Evolutionary conservation across 2,113 vertebrate species (phyloP), one percentile per base, ranked within the genome.

Genomic region (Thamnaconus septentrionalis): DNA sequence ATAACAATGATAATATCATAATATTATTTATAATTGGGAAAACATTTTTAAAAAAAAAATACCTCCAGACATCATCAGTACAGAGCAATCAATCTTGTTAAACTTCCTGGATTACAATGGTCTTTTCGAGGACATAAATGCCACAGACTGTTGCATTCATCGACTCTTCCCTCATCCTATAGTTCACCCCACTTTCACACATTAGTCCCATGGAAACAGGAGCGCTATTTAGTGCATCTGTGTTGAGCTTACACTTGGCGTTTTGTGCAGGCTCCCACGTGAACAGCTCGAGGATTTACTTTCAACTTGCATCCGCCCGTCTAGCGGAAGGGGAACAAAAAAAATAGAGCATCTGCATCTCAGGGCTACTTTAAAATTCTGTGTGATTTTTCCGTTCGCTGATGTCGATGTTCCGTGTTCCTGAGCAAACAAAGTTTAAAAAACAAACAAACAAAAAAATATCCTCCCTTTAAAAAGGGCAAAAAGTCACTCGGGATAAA

Each of bases 11-110:
- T 31, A 31, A 31, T 31, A 31, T 31, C 18, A 31, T 31, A 31
- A 31, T 31, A 31, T 31, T 31, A 31, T 1, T 31, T 31, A 31
- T 31, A 31, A 31, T 31, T 31, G 18, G 18, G 18, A 75, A 86
- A 86, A 79, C 53, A 9, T 59, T 57, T 69, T n/a, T n/a, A n/a
- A n/a, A n/a, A n/a, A 60, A 66, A 69, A 75, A 78, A 83, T 53
- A 65, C 45, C 58, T 41, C 0, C 18, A 75, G 69, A 79, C 76
- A 69, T 66, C 56, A 67, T 79, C 80, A 73, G 71, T 75, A 68
- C 31, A 12, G 18, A 56, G 40, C 63, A 62, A 60, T 73, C 75
- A 65, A 50, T 51, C 53, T 70, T 73, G 81, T 75, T 64, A 66
- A 54, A 58, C 79, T 39, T 31, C 54, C 54, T 46, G 64, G 55